Evolutionary conservation across 2,797 vertebrate species (phyloP), one percentile per base, ranked within the genome.

Genomic region (Pseudomugil tenellus): DNA sequence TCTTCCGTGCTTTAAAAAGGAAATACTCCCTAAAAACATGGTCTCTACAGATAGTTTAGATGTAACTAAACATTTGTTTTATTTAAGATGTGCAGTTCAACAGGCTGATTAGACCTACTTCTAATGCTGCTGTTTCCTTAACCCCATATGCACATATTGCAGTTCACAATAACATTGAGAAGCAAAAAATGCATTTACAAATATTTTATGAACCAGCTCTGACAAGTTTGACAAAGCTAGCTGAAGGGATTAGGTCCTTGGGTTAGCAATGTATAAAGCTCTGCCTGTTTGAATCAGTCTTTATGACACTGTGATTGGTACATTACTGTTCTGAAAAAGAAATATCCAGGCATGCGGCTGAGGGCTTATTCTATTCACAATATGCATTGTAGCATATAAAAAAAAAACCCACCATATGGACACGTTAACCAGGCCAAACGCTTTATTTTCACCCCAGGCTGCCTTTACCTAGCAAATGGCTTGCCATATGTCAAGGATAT

Each of bases 331-430:
- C 21, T 21, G 46, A 25, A 3, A 41, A 39, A 46, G 32, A 57
- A 29, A 43, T 12, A 14, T 14, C 56, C 31, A 62, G 32, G 21
- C n/a, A n/a, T 31, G 46, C 17, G 5, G 17, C 5, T 53, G n/a
- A 23, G 37, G 31, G 67, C 37, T 61, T 60, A 28, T 34, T 55
- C 54, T n/a, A 43, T 35, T 46, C 32, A 31, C 14, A 8, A 62
- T 62, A 70, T 55, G 25, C 49, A 52, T 63, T 58, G n/a, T 52
- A 52, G 43, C 35, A 58, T 71, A 52, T 71, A 52, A 37, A 13
- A 53, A 53, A 70, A 64, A 71, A 46, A n/a, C n/a, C n/a, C 61
- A 53, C 60, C 69, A 71, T 63, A 71, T 71, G 61, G 69, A 58
- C 29, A 39, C 52, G 41, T 71, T 71, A 71, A 71, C 60, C 66